Base-by-base conservation (phyloP, 1,140 invertebrate species). In the Drosophila yakuba region DNA sequence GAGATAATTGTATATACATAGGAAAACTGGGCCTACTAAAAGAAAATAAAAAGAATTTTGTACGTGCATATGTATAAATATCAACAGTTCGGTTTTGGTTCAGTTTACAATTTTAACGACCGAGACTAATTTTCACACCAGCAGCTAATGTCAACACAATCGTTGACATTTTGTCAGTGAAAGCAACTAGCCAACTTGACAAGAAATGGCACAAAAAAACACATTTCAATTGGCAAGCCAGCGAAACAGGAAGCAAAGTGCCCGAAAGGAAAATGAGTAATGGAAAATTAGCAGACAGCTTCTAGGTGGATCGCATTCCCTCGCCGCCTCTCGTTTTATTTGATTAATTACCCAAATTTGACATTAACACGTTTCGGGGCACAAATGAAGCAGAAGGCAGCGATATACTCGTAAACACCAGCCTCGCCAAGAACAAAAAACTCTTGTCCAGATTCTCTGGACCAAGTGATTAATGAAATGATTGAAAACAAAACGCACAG, bases 291-390 rank as follows among this genome's bases (percentile, higher is more conserved):
- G 63, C 80, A 44, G 54, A 44, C 54, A 57, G 25, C 59, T 64
- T 45, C 25, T 50, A 50, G 25, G 25, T 32, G 32, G n/a, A 17
- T 51, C 32, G 20, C 47, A 25, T 1, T 14, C 23, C 25, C 28
- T 35, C 28, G 15, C 44, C 44, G 58, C 32, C 62, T 74, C 63
- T 61, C 60, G 48, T 47, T 67, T 62, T 59, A 81, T 78, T 86
- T 85, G 82, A 85, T 85, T 85, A 86, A 85, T 85, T 85, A 64
- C 60, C 38, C 41, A 52, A 85, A 86, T 86, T 81, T 69, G 78
- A 86, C 78, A 81, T 71, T 81, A 86, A 86, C 82, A 86, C 83
- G 74, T 86, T 85, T 78, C 61, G 45, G 67, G 64, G 67, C 81
- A 71, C 78, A 86, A 86, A 75, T 85, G 82, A 85, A 85, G 78